These are phyloP conservation scores for Lamellibrachia satsuma DNA, from an alignment of 2,888 invertebrate genomes.

Conservation along the genomic window DNA sequence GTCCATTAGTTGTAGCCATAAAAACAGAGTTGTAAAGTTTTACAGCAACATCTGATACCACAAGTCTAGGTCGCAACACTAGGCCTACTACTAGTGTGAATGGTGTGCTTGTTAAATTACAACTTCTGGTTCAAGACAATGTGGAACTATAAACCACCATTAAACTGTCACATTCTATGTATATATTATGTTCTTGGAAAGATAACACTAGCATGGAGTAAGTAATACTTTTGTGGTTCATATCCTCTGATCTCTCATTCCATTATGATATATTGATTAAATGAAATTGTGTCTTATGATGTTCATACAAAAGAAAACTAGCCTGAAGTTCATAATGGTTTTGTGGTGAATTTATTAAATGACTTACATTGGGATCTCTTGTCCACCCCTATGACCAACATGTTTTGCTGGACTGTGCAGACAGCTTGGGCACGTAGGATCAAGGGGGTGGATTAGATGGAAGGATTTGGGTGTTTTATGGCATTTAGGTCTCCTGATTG, in stretches of 20 bases:
- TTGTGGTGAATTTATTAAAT: neutral
- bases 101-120: too few species aligned
- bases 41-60: too few species aligned
- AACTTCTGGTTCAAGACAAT: too few species aligned
- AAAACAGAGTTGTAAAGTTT: too few species aligned
- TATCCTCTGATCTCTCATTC: neutral
- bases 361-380: neutral
- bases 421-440: neutral
- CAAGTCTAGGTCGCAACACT: too few species aligned
- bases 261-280: neutral
- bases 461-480: neutral
- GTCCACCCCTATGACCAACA: neutral
- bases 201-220: neutral
- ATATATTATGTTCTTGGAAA: neutral
- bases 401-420: neutral
- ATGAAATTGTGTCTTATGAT: neutral
- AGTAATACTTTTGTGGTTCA: neutral
- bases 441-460: neutral
- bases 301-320: neutral
- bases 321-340: neutral
- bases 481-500: neutral
- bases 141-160: too few species aligned
- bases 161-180: too few species aligned
- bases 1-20: too few species aligned
- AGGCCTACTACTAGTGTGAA: too few species aligned